A percentile compares a stretch with the other conserved stretches of the same genome.
phyloP scores from a whole-genome alignment of 2,797 vertebrate genomes.

The Benthosema pterotum region DNA sequence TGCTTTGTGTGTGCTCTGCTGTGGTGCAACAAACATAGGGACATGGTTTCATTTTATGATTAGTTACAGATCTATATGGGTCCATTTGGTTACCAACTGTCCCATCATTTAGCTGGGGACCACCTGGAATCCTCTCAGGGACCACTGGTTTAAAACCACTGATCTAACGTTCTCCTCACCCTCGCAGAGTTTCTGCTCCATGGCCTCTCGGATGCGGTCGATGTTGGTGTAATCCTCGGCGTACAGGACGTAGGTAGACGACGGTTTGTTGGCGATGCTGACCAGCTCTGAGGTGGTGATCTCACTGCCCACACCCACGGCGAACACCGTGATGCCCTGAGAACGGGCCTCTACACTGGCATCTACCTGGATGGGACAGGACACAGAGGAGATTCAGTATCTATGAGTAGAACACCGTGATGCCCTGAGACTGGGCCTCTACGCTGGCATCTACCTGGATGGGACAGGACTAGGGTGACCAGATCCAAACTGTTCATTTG shows the following conservation, averaged over 20 bases:
- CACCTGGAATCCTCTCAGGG: no score
- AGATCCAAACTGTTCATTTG: no score
- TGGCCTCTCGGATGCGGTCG: constrained; percentile 78
- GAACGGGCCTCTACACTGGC: constrained; percentile 76
- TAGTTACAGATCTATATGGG: no score
- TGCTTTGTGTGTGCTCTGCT: no score
- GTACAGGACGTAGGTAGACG: constrained; percentile 79
- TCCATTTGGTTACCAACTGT: no score
- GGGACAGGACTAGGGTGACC: no score
- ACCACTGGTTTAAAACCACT: no score
- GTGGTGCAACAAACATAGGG: no score
- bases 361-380: constrained; percentile 51
- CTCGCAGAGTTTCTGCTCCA: constrained; percentile 86
- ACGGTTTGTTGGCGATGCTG: constrained; percentile 81
- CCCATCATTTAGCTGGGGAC: no score
- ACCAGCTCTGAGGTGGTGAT: constrained; percentile 81
- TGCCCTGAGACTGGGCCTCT: constrained; percentile 73
- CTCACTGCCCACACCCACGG: constrained; percentile 84
- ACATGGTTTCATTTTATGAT: no score
- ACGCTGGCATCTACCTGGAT: constrained; percentile 71
- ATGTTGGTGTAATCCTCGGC: constrained; percentile 84
- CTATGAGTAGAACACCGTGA: constrained; percentile 81
- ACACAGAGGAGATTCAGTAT: no score
- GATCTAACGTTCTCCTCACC: constrained; percentile 61
- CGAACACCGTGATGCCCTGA: constrained; percentile 79